Conservation (phyloP, 2,113 vertebrate species). For the Lampris megalopsis region DNA sequence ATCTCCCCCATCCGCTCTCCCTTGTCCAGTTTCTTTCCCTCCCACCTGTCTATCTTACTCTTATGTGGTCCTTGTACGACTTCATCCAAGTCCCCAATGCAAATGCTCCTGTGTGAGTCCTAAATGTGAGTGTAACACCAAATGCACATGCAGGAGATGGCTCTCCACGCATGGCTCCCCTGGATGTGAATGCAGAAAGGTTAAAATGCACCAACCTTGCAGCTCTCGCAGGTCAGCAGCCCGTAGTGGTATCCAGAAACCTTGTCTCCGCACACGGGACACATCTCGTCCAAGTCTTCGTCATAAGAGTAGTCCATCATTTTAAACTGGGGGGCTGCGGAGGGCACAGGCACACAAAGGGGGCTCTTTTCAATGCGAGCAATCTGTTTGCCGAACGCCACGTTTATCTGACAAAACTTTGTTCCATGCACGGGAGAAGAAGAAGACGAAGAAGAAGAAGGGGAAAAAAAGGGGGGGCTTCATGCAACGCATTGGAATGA, state of each 20-base stretch:
- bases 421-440: too few relatives aligned
- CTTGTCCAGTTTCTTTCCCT: too few relatives aligned
- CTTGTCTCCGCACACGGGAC: conserved; percentile 98
- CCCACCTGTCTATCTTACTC: too few relatives aligned
- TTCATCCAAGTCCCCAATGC: too few relatives aligned
- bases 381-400: conserved; percentile 24
- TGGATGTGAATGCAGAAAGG: neutral
- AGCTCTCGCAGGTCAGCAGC: conserved; percentile 98
- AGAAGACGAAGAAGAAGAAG: too few relatives aligned
- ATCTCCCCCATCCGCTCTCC: too few relatives aligned
- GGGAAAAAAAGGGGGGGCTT: conserved; percentile 17
- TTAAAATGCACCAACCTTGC: conserved; percentile 88
- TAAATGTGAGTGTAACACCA: too few relatives aligned
- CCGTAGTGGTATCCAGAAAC: conserved; percentile 99
- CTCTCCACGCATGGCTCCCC: too few relatives aligned
- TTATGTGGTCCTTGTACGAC: too few relatives aligned
- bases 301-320: conserved; percentile 99
- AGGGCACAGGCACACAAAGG: conserved; percentile 36
- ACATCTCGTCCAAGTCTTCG: conserved; percentile 98
- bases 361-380: conserved; percentile 44
- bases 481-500: neutral
- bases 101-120: too few relatives aligned
- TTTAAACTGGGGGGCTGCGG: conserved; percentile 94
- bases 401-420: conserved; percentile 24
- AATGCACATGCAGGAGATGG: too few relatives aligned